Base-by-base conservation (phyloP, 2,797 vertebrate species). In the Spondyliosoma cantharus region DNA sequence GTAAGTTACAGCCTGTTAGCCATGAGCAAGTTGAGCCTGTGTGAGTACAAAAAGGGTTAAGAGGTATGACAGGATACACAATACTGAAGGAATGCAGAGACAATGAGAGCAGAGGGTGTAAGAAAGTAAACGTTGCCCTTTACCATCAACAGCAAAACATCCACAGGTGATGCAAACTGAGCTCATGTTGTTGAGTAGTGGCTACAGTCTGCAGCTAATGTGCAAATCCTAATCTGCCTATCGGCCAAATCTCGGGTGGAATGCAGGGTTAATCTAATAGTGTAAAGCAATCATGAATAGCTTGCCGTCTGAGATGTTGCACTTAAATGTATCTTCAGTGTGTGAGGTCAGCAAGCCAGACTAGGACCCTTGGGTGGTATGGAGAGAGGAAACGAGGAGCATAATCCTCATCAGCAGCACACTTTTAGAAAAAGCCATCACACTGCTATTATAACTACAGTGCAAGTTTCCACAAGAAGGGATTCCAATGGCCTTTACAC, bases 1-100 rank as follows among this genome's bases (percentile, higher is more conserved):
- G 85, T 83, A 88, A 90, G 86, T 87, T 84, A 86, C 80, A 87
- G 92, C 87, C 84, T 76, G 86, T 89, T 89, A 90, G 90, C 90
- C 72, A 81, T 7, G 74, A 87, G 91, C 84, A 71, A 69, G 77
- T 83, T 8, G 82, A 89, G 91, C 87, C 88, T 90, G 88, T 83
- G 82, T 81, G 87, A 89, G 84, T 84, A 86, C 64, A 83, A 75
- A 79, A 73, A 78, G 48, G 78, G 86, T 91, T 88, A 87, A 77
- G 59, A 82, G 80, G 78, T 83, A 74, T 15, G 70, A 76, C 32
- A 64, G 85, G 87, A 82, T 62, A 80, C 80, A 78, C 59, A 60
- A 71, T 4, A 83, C 13, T 69, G 68, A 76, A 90, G 82, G 79
- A 87, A 89, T 74, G 82, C 22, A 60, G 7, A 76, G 76, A 80